These are phyloP conservation scores for Mixornis gularis DNA, from an alignment of 2,113 vertebrate genomes.

Conservation along the genomic window DNA sequence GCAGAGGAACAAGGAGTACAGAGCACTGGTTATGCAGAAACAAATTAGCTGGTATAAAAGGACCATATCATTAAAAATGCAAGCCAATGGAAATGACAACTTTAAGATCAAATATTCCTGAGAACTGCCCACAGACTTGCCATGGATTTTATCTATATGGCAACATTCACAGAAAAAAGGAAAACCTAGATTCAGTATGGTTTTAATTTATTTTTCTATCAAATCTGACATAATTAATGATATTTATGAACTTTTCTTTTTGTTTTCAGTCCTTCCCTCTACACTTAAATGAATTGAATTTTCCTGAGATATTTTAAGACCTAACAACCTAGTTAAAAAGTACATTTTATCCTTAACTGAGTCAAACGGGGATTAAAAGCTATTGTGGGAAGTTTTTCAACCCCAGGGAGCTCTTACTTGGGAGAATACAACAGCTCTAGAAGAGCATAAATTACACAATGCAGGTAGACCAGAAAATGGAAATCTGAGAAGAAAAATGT, in stretches of 20 bases:
- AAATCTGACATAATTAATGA: neutral
- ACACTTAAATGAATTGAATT: neutral
- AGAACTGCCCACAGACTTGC: neutral
- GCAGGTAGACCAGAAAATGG: neutral
- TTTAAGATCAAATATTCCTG: neutral
- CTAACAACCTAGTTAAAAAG: neutral
- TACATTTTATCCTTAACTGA: neutral
- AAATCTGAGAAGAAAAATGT: neutral
- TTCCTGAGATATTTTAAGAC: neutral
- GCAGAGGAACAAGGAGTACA: neutral
- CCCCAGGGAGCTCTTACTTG: neutral
- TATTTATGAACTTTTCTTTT: neutral
- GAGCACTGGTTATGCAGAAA: neutral
- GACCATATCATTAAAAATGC: neutral
- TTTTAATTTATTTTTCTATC: neutral
- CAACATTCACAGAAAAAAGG: neutral
- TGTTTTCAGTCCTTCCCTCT: neutral
- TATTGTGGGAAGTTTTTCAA: neutral
- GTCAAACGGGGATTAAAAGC: neutral
- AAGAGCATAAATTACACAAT: neutral
- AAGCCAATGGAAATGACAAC: neutral
- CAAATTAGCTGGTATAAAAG: neutral
- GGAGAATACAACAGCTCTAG: neutral
- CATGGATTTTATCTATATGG: neutral
- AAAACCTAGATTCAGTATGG: neutral